Conservation (phyloP, 1,140 invertebrate genomes). For the Monomorium pharaonis region DNA sequence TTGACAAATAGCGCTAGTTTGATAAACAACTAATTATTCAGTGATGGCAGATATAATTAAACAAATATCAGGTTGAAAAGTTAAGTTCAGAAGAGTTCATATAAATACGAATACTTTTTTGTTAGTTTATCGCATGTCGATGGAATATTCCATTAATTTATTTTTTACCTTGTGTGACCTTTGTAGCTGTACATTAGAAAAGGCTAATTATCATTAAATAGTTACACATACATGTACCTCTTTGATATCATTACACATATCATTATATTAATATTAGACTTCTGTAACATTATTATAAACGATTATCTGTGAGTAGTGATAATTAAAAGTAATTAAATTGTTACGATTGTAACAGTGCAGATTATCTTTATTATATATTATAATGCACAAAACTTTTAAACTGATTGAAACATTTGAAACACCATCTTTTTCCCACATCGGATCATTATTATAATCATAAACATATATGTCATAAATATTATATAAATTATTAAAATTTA, state of each 20-base stretch:
- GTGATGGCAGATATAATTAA: neutral
- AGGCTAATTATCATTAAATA: neutral
- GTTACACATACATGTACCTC: neutral
- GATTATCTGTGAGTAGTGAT: neutral
- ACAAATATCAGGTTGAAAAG: neutral
- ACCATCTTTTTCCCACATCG: neutral
- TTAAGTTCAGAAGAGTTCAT: neutral
- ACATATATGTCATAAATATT: too few species aligned
- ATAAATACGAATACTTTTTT: neutral
- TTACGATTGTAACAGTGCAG: neutral
- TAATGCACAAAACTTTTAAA: neutral
- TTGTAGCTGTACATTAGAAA: neutral
- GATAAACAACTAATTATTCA: conserved; percentile 2
- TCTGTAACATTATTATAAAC: neutral
- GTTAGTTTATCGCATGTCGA: neutral
- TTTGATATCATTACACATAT: neutral
- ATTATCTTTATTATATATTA: neutral
- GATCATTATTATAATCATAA: too few species aligned
- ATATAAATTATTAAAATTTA: too few species aligned
- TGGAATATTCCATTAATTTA: conserved; percentile 13
- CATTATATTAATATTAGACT: neutral
- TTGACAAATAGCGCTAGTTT: neutral
- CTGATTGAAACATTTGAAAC: neutral
- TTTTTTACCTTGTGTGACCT: neutral
- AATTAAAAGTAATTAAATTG: neutral